Base-by-base conservation (phyloP, 2,888 invertebrate species). In the Ethmia dodecea region DNA sequence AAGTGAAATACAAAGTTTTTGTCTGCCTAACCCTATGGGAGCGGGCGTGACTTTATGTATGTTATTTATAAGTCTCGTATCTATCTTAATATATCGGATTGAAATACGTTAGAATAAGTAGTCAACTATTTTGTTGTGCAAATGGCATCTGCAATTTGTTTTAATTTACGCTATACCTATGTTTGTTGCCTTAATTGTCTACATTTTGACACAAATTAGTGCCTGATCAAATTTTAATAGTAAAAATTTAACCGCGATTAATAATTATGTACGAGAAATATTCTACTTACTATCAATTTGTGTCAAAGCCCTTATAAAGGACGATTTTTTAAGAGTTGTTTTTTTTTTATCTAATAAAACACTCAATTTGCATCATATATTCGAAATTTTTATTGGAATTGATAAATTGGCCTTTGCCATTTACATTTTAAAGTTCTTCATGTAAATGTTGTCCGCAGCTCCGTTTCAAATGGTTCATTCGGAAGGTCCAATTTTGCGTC, bases 161-260 rank as follows among this genome's bases (percentile, higher is more conserved):
- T 38, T 31, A 31, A 14, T 14, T 15, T 16, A 28, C 16, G 27
- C 24, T 13, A 16, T 14, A 29, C 8, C 1, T 26, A 6, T 12
- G 11, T 6, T 10, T 26, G 26, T 26, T 28, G 14, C 28, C 28
- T 30, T 29, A 29, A 16, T 15, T 29, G 16, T 26, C 12, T 16
- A 29, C n/a, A 16, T 30, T 16, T 12, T 31, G 5, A 20, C 13
- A 28, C 12, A 13, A n/a, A 20, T 28, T 29, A 37, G 37, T 41
- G 41, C 35, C 40, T 40, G 40, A 37, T 37, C 37, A 37, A 37
- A 37, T 33, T 31, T 6, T 24, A 15, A n/a, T 20, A 31, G 14
- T 25, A 28, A 22, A 32, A 29, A 20, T 28, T 30, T 11, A 30
- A n/a, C 18, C 15, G 2, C 2, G 33, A 34, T 34, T 34, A 38